phyloP scores from a whole-genome alignment of 2,888 invertebrate genomes.

The Conchocele bisecta region DNA sequence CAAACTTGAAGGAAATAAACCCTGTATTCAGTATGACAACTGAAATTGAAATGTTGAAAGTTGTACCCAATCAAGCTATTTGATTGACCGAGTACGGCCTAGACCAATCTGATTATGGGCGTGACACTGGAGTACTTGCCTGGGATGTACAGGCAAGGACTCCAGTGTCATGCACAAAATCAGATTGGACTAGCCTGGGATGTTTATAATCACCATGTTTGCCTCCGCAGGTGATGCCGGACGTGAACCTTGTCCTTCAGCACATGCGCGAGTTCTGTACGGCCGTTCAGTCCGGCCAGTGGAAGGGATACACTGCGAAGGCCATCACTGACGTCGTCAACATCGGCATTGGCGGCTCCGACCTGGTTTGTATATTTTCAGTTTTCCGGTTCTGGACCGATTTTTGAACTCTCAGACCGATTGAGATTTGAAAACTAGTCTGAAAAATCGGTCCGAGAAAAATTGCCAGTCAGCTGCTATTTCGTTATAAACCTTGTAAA shows the following conservation, averaged over 20 bases:
- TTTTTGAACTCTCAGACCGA: no score
- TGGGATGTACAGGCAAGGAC: background rate
- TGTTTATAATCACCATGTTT: no score
- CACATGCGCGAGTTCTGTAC: constrained; percentile 98
- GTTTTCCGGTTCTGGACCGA: no score
- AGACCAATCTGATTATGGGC: background rate
- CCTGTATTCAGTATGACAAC: no score
- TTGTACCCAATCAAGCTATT: no score
- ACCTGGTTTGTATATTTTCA: constrained; percentile 86
- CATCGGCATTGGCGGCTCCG: constrained; percentile 99
- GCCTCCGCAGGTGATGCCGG: constrained; percentile 87
- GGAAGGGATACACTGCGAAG: constrained; percentile 93
- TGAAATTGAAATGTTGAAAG: no score
- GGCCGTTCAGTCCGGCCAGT: constrained; percentile 86
- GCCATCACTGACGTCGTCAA: constrained; percentile 98
- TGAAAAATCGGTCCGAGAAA: no score
- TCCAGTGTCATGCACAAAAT: background rate
- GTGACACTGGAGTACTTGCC: background rate
- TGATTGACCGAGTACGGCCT: no score
- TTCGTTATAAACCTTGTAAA: no score
- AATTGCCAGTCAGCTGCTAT: no score
- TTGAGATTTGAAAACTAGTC: no score
- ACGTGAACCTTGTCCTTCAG: constrained; percentile 93
- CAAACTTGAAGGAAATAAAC: no score
- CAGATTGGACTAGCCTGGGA: background rate